These are phyloP conservation scores for Hipposideros armiger DNA, from an alignment of 2,113 vertebrate genomes.

Conservation along the genomic window DNA sequence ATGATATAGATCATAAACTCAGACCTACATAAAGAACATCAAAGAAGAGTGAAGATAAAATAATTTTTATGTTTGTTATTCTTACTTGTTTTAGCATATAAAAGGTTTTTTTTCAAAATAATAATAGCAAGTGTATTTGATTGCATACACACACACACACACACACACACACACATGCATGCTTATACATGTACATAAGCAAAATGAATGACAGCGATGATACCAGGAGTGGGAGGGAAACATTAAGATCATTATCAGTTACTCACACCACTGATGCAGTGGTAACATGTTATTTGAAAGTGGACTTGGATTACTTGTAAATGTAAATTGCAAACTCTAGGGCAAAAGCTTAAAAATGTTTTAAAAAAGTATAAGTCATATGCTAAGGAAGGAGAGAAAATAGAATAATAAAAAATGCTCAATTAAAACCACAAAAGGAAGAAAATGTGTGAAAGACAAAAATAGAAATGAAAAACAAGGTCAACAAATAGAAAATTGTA, in stretches of 20 bases:
- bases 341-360: background rate
- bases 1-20: background rate
- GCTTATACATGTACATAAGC: background rate
- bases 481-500: background rate
- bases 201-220: background rate
- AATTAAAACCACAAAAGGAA: background rate
- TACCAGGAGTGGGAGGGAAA: background rate
- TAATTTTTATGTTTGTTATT: background rate
- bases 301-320: background rate
- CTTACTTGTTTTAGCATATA: background rate
- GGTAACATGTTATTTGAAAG: background rate
- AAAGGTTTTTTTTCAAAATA: background rate
- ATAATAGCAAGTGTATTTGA: background rate
- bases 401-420: background rate
- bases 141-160: too few species aligned
- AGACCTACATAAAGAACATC: background rate
- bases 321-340: background rate
- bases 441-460: background rate
- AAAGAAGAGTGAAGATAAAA: background rate
- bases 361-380: background rate
- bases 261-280: background rate
- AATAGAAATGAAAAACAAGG: background rate
- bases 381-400: background rate
- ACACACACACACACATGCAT: too few species aligned
- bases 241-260: background rate